Evolutionary conservation across 1,140 invertebrate genomes (phyloP).

Genomic region (Trichomalopsis sarcophagae): DNA sequence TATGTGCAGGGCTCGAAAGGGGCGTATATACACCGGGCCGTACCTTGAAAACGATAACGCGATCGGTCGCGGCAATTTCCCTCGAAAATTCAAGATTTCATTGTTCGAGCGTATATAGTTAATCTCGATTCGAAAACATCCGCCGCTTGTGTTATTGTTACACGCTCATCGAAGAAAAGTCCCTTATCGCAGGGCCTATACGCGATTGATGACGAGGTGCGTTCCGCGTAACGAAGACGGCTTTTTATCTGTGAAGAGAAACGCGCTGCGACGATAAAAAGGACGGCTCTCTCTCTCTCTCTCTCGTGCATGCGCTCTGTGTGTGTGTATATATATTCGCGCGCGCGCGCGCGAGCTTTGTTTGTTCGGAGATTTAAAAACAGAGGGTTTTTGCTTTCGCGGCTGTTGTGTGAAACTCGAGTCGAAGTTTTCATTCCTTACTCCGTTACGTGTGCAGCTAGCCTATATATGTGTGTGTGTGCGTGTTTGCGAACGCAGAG

Average conservation of each 20-base stretch:
- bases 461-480: too few relatives aligned
- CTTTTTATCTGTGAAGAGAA: not conserved
- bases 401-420: not conserved
- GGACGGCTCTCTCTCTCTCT: too few relatives aligned
- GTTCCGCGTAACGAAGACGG: conserved; percentile 54
- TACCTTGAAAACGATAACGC: too few relatives aligned
- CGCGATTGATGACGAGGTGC: conserved; percentile 55
- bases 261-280: not conserved
- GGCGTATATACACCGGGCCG: too few relatives aligned
- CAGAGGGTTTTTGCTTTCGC: not conserved
- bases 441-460: too few relatives aligned
- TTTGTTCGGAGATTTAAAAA: not conserved
- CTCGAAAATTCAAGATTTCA: too few relatives aligned
- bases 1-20: too few relatives aligned
- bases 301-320: too few relatives aligned
- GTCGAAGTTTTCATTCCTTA: not conserved
- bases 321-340: not conserved
- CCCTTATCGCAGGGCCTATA: conserved; percentile 56
- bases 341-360: not conserved
- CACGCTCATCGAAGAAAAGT: not conserved
- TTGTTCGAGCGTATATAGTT: too few relatives aligned
- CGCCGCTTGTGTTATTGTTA: not conserved
- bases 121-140: not conserved
- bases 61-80: too few relatives aligned
- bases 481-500: too few relatives aligned